Percentiles rank a stretch among this genome's conserved stretches.
Conservation (phyloP, 1,140 invertebrate species). For the Augochlora pura region DNA sequence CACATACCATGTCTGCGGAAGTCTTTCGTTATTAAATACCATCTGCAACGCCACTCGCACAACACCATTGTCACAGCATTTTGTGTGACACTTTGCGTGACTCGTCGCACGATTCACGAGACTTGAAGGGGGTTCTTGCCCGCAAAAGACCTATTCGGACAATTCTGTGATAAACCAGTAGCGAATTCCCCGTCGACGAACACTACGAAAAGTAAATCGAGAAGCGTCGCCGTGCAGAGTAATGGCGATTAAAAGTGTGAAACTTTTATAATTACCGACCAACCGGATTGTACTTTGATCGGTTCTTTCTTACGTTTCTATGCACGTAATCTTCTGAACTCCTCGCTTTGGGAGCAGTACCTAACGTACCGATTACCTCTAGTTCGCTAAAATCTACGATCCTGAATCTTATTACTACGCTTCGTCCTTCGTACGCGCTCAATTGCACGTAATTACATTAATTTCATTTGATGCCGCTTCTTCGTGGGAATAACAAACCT, state of each 20-base stretch:
- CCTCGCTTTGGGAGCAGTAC: slow-evolving; percentile 10
- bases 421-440: not conserved
- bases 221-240: not conserved
- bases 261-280: slow-evolving; percentile 43
- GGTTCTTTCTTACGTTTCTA: slow-evolving; percentile 28
- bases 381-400: not conserved
- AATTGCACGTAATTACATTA: not conserved
- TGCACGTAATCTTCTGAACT: slow-evolving; percentile 12
- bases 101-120: too few relatives aligned
- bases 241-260: slow-evolving; percentile 36
- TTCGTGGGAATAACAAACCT: not conserved
- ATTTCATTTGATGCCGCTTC: not conserved
- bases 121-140: too few relatives aligned
- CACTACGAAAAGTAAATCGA: too few relatives aligned
- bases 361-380: not conserved
- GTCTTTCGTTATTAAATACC: too few relatives aligned
- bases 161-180: too few relatives aligned
- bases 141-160: too few relatives aligned
- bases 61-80: too few relatives aligned
- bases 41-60: too few relatives aligned
- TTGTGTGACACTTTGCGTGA: too few relatives aligned
- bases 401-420: not conserved
- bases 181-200: too few relatives aligned
- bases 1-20: too few relatives aligned
- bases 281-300: not conserved